These are phyloP conservation scores for Montipora capricornis DNA, from an alignment of 64 coral and sea anemone species.

Conservation along the genomic window DNA sequence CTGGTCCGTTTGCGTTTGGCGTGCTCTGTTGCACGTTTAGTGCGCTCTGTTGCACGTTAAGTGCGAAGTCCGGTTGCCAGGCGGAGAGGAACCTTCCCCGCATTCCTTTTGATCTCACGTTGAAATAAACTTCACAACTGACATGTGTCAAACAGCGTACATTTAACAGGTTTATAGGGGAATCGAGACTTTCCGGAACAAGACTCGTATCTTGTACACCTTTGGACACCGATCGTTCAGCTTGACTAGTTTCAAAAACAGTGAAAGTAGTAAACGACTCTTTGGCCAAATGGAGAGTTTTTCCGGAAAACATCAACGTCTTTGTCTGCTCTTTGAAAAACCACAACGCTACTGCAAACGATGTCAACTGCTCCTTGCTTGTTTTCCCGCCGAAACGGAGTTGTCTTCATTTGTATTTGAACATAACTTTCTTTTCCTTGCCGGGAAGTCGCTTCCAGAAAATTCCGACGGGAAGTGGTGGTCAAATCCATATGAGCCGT, in stretches of 20 bases:
- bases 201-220: neutral
- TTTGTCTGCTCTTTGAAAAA: neutral
- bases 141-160: no score
- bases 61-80: neutral
- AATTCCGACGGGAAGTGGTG: neutral
- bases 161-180: no score
- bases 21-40: neutral
- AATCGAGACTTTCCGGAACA: neutral
- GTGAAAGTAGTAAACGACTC: neutral
- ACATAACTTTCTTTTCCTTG: conserved; percentile 16
- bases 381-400: conserved; percentile 49
- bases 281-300: neutral
- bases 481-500: conserved; percentile 47
- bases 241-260: neutral
- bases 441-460: neutral
- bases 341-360: neutral
- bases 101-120: neutral
- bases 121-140: no score
- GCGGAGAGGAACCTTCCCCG: neutral
- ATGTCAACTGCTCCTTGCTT: conserved; percentile 6
- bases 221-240: neutral
- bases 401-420: neutral
- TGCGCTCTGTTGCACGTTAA: neutral
- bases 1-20: neutral
- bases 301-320: neutral